A percentile compares a stretch with the other conserved stretches of the same genome.
Evolutionary conservation across 2,797 vertebrate genomes (phyloP).

Genomic region (Diplodus puntazzo): DNA sequence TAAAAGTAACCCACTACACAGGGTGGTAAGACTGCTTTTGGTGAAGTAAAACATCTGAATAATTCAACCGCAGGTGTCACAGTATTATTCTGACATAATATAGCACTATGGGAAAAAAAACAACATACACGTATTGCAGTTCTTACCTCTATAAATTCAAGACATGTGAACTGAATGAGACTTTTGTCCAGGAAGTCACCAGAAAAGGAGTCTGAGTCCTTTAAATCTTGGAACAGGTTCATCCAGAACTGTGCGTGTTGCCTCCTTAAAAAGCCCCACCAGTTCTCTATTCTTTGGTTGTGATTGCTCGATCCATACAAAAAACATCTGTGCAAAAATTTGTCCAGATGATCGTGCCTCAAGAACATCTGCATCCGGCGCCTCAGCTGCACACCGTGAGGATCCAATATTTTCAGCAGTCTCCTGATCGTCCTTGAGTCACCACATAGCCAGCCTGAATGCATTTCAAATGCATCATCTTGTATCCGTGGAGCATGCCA

Average conservation of each 20-base stretch:
- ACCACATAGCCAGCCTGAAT: too few relatives aligned
- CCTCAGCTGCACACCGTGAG: too few relatives aligned
- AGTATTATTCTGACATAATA: slow-evolving; percentile 5
- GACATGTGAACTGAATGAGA: slow-evolving; percentile 43
- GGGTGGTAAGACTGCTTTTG: not conserved
- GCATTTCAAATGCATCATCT: too few relatives aligned
- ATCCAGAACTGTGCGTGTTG: slow-evolving; percentile 56
- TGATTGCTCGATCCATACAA: too few relatives aligned
- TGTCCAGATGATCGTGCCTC: too few relatives aligned
- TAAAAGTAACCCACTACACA: not conserved
- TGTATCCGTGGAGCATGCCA: too few relatives aligned
- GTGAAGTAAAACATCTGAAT: not conserved
- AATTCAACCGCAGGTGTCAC: not conserved
- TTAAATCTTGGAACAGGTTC: slow-evolving; percentile 44
- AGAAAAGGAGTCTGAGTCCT: slow-evolving; percentile 34
- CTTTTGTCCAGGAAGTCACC: slow-evolving; percentile 48
- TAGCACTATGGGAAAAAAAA: not conserved
- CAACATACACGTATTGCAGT: not conserved
- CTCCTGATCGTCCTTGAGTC: too few relatives aligned
- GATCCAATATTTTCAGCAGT: too few relatives aligned
- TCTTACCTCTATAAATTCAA: slow-evolving; percentile 47
- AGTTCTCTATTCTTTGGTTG: too few relatives aligned
- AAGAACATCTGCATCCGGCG: too few relatives aligned
- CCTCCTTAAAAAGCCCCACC: slow-evolving; percentile 41
- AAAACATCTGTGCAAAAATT: too few relatives aligned